These are phyloP conservation scores for Alitta virens DNA, from an alignment of 2,888 invertebrate species.

Conservation along the genomic window DNA sequence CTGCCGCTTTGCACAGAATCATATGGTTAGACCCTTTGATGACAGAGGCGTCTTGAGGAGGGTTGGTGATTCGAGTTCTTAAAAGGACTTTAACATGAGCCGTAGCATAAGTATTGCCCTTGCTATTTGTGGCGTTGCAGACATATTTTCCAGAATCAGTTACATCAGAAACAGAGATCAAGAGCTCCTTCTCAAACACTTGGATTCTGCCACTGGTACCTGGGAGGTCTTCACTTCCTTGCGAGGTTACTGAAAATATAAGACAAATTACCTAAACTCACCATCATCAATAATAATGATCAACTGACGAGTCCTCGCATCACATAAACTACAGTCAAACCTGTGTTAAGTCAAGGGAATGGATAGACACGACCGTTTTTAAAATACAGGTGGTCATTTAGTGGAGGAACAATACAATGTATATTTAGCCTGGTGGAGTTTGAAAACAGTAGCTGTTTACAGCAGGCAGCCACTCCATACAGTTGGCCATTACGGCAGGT, in stretches of 20 bases:
- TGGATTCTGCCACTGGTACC: conserved; percentile 68
- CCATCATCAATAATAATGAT: no score
- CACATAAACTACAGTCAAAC: no score
- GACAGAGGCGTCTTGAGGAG: conserved; percentile 85
- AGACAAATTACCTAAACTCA: neutral
- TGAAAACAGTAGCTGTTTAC: no score
- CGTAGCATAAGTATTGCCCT: conserved; percentile 79
- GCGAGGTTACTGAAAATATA: neutral
- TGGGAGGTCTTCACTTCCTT: conserved; percentile 13
- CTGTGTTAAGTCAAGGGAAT: no score
- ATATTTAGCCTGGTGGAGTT: no score
- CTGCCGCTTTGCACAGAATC: conserved; percentile 89
- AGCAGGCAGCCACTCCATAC: no score
- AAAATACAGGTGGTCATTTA: no score
- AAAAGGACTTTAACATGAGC: conserved; percentile 75
- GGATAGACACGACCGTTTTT: no score
- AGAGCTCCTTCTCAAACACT: conserved; percentile 81
- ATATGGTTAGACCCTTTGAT: conserved; percentile 90
- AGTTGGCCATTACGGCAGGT: no score
- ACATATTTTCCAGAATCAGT: conserved; percentile 86
- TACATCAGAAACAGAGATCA: conserved; percentile 80
- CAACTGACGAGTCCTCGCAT: no score
- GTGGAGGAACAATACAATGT: no score
- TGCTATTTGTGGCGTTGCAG: conserved; percentile 84
- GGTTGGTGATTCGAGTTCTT: conserved; percentile 88